phyloP scores from a whole-genome alignment of 1,140 invertebrate species.

The Drosophila tsacasi region DNA sequence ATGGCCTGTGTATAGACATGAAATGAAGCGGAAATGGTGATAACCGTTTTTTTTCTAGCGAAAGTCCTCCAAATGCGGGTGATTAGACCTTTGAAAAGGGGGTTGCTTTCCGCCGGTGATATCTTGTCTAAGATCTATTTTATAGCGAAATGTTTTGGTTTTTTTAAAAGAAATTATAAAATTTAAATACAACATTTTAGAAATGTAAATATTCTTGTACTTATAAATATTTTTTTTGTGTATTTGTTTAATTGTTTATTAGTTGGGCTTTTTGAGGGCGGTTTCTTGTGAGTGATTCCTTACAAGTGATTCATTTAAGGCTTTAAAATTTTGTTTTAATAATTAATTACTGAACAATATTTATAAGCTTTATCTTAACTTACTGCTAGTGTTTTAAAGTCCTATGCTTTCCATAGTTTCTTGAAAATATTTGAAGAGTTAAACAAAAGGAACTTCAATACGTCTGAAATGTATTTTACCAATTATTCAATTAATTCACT shows the following conservation, averaged over 20 bases:
- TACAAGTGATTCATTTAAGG: too few relatives aligned
- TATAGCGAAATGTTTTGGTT: constrained; percentile 2
- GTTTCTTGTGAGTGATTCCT: too few relatives aligned
- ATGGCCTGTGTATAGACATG: constrained; percentile 14
- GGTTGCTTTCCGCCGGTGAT: constrained; percentile 4
- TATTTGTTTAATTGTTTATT: background rate
- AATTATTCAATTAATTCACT: background rate
- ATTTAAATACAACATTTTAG: background rate
- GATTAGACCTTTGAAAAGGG: constrained; percentile 18
- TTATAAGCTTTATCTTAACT: too few relatives aligned
- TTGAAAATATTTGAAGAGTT: too few relatives aligned
- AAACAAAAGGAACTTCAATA: background rate
- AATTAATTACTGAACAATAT: too few relatives aligned
- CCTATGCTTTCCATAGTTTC: too few relatives aligned
- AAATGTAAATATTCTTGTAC: background rate
- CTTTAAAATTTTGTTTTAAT: too few relatives aligned
- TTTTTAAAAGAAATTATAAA: background rate
- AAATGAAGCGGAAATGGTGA: constrained; percentile 48
- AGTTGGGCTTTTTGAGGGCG: background rate
- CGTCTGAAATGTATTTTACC: background rate
- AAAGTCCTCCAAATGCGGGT: constrained; percentile 34
- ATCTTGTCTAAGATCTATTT: constrained; percentile 10
- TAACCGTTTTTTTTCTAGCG: constrained; percentile 5
- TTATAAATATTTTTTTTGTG: background rate
- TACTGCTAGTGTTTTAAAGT: too few relatives aligned